A percentile compares a stretch with the other conserved stretches of the same genome.
Conservation (phyloP, 2,888 invertebrate genomes). For the Litoditis marina region DNA sequence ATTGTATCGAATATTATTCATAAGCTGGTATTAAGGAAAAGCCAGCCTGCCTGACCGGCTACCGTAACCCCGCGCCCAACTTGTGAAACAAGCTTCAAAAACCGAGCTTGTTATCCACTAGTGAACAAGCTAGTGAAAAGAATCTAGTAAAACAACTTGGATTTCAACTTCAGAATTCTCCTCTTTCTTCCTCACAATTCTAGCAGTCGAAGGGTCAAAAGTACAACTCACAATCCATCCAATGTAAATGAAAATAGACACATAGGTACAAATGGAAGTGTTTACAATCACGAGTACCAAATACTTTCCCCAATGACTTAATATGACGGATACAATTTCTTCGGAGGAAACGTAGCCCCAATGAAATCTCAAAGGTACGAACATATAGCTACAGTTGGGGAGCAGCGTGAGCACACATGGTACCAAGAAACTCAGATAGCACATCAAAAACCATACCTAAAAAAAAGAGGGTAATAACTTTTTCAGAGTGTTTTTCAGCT, state of each 20-base stretch:
- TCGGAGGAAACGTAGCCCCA: constrained; percentile 6
- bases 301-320: not conserved
- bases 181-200: too few relatives aligned
- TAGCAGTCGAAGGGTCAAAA: too few relatives aligned
- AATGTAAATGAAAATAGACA: constrained; percentile 10
- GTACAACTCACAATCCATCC: constrained; percentile 2
- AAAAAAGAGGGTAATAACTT: not conserved
- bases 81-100: too few relatives aligned
- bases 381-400: constrained; percentile 10
- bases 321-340: not conserved
- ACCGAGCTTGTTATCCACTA: too few relatives aligned
- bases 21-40: too few relatives aligned
- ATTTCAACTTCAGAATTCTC: too few relatives aligned
- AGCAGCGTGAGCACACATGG: constrained; percentile 9
- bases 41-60: too few relatives aligned
- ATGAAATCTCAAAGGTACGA: constrained; percentile 1
- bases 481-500: too few relatives aligned
- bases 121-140: too few relatives aligned
- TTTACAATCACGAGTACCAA: constrained; percentile 4
- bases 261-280: constrained; percentile 7
- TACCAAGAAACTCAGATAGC: constrained; percentile 5
- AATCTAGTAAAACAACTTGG: too few relatives aligned
- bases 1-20: too few relatives aligned
- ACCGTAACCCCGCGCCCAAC: too few relatives aligned
- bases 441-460: constrained; percentile 2